Conservation (phyloP, 2,113 vertebrate species). For the Piprites chloris region DNA sequence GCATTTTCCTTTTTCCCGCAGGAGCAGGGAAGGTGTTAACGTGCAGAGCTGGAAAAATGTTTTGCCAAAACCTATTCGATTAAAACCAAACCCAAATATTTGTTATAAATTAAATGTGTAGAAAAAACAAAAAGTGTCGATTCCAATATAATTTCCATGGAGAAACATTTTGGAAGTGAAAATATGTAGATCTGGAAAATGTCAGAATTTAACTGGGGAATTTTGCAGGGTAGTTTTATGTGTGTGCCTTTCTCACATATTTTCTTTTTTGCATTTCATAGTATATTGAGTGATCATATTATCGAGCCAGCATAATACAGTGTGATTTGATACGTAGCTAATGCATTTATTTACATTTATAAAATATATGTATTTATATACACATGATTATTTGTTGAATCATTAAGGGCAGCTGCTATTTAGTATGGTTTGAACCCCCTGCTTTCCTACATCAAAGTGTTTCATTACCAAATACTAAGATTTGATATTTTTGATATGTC, state of each 20-base stretch:
- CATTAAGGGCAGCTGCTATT: not conserved
- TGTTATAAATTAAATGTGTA: not conserved
- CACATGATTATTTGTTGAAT: not conserved
- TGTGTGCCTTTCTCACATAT: not conserved
- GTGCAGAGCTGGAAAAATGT: not conserved
- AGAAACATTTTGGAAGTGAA: not conserved
- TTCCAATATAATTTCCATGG: not conserved
- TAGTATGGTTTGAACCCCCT: not conserved
- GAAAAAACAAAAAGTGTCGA: not conserved
- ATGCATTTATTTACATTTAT: slow-evolving; percentile 9
- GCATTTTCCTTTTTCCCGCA: not conserved
- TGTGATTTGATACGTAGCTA: not conserved
- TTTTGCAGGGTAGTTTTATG: not conserved
- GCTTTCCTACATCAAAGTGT: not conserved
- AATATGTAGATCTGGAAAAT: not conserved
- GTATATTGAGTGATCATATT: not conserved
- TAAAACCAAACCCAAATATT: not conserved
- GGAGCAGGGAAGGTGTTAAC: not conserved
- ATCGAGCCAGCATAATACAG: not conserved
- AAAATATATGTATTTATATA: not conserved
- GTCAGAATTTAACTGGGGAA: not conserved
- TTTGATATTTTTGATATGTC: not conserved
- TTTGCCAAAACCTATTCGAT: not conserved
- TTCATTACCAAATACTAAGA: not conserved
- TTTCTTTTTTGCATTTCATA: not conserved